Evolutionary conservation across 2,888 invertebrate genomes (phyloP), one percentile per base, ranked within the genome.

Genomic region (Dendrolimus pini): DNA sequence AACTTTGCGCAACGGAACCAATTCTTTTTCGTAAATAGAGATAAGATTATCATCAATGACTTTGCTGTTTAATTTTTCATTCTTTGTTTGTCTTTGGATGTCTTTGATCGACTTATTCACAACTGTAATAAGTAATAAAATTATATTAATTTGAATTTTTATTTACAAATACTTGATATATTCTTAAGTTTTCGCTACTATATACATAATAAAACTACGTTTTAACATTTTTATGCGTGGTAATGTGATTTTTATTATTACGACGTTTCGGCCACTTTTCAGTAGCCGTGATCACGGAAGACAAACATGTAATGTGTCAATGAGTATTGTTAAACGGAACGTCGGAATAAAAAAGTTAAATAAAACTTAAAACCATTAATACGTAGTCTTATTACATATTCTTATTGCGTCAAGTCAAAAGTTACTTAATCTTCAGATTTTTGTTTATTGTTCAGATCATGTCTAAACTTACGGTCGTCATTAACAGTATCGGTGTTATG

Each of bases 1-100:
- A 8, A 74, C 71, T n/a, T 67, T 65, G 64, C 81, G 77, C 42
- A 89, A 65, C 1, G 89, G 84, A 52, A 88, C 41, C 53, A 89
- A 66, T 61, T 84, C 80, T 54, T 78, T 63, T 63, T 83, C 77
- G 59, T 83, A 83, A 54, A 83, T 66, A 6, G 65, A 55, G 47
- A 64, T 53, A 7, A 79, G 66, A 54, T 59, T 63, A n/a, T 59
- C 41, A 55, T 55, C 53, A 41, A 14, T 52, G 14, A 54, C 52
- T 54, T 54, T 54, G 9, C 41, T 7, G 58, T 41, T 41, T 18
- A 42, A 12, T 14, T 12, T 41, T 54, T 59, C n/a, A 53, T 52
- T 54, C 1, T 53, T 18, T 42, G 14, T 8, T 52, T 56, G 2
- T 9, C 6, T 47, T 12, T 47, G 47, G 9, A 47, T 47, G 6